A percentile compares a stretch with the other conserved stretches of the same genome.
Evolutionary conservation across 2,797 vertebrate species (phyloP).

Genomic region (Cyclura pinguis): DNA sequence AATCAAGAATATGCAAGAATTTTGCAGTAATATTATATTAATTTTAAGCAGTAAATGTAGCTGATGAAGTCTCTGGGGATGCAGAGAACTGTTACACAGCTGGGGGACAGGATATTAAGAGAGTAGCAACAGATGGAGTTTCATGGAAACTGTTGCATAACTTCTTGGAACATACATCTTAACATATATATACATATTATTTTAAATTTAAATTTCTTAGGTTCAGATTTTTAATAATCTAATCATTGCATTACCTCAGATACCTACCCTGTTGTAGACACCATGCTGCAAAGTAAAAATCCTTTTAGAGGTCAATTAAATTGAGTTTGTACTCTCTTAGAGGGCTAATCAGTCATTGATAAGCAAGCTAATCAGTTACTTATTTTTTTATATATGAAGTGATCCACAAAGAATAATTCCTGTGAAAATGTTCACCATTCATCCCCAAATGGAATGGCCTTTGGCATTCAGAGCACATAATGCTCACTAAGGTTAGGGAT

Average conservation of each 20-base stretch:
- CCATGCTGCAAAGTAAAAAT: not conserved
- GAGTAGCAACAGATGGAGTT: not conserved
- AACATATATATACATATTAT: too few relatives aligned
- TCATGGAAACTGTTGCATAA: not conserved
- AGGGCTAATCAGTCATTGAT: not conserved
- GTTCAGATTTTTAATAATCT: not conserved
- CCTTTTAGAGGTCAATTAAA: not conserved
- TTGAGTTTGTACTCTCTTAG: not conserved
- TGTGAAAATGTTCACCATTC: not conserved
- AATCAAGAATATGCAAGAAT: not conserved
- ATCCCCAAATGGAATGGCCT: not conserved
- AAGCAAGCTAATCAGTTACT: not conserved
- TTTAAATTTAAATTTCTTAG: not conserved
- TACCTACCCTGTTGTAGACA: not conserved
- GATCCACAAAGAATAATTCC: not conserved
- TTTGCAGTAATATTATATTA: not conserved
- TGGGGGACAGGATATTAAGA: not conserved
- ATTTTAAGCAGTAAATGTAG: not conserved
- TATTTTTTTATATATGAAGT: not conserved
- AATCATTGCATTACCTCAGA: not conserved
- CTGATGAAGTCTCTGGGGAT: not conserved
- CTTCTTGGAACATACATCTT: not conserved
- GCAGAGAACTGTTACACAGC: not conserved
- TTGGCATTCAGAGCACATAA: not conserved
- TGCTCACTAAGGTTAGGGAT: not conserved